Percentiles rank a stretch among this genome's conserved stretches.
These are phyloP conservation scores for Brassicogethes aeneus DNA, from an alignment of 2,888 invertebrate species.

Conservation along the genomic window DNA sequence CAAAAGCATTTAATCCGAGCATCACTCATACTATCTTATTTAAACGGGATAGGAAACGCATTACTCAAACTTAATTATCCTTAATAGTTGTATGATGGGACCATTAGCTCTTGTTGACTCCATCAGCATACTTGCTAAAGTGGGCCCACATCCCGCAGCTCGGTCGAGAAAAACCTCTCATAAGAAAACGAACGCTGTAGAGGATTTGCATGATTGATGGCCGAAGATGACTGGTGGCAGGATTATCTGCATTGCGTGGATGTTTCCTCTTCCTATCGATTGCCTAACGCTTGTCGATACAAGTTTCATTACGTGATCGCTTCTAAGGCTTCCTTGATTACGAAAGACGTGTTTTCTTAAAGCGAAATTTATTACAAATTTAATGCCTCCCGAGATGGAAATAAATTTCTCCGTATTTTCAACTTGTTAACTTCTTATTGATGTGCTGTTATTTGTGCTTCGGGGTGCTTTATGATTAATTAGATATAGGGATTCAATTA, in stretches of 20 bases:
- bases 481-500: too few species aligned
- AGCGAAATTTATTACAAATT: background rate
- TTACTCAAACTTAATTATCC: constrained; percentile 2
- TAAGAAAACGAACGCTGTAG: background rate
- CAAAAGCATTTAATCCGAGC: background rate
- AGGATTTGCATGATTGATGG: constrained; percentile 37
- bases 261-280: constrained; percentile 26
- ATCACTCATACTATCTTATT: background rate
- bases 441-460: too few species aligned
- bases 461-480: too few species aligned
- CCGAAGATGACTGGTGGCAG: constrained; percentile 31
- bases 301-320: constrained; percentile 25
- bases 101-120: background rate
- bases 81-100: constrained; percentile 2
- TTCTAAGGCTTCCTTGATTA: constrained; percentile 10
- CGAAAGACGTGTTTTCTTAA: too few species aligned
- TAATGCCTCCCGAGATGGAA: background rate
- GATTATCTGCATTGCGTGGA: constrained; percentile 37
- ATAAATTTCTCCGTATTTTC: too few species aligned
- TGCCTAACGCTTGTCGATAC: constrained; percentile 14
- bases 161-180: too few species aligned
- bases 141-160: background rate
- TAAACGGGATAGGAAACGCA: constrained; percentile 1
- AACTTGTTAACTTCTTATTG: too few species aligned
- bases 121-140: background rate